Evolutionary conservation across 92 coral and sea anemone genomes (phyloP).

Genomic region (Porites evermanni): DNA sequence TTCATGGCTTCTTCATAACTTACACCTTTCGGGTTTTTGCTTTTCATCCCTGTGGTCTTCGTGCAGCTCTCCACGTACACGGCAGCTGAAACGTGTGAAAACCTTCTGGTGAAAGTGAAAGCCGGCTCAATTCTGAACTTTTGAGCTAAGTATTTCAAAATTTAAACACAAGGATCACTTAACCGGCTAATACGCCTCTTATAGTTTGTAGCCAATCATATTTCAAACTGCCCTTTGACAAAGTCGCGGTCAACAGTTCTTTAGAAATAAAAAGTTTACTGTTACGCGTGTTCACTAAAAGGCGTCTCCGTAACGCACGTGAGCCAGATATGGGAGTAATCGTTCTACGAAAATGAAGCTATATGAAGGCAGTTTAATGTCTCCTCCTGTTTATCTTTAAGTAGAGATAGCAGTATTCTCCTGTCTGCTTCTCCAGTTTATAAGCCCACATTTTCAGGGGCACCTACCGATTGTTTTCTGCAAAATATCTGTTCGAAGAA

Average conservation of each 20-base stretch:
- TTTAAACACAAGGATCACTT: background rate
- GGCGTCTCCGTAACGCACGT: no score
- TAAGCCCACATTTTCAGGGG: no score
- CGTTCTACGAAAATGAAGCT: no score
- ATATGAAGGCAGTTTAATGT: no score
- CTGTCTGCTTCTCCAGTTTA: no score
- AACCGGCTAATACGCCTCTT: background rate
- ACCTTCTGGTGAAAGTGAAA: background rate
- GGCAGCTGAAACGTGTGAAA: background rate
- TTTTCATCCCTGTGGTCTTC: background rate
- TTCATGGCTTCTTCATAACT: constrained; percentile 35
- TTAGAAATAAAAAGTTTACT: background rate
- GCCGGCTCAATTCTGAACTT: background rate
- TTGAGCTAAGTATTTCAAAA: background rate
- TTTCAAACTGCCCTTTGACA: background rate
- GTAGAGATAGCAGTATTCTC: no score
- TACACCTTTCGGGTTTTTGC: background rate
- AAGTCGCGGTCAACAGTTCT: background rate
- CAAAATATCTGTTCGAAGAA: no score
- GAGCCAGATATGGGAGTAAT: no score
- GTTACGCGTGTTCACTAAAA: background rate
- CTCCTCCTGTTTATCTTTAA: no score
- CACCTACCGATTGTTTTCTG: no score
- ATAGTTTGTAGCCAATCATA: background rate
- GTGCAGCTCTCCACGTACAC: background rate